Evolutionary conservation across 2,888 invertebrate genomes (phyloP).

Genomic region (Archips xylosteana): DNA sequence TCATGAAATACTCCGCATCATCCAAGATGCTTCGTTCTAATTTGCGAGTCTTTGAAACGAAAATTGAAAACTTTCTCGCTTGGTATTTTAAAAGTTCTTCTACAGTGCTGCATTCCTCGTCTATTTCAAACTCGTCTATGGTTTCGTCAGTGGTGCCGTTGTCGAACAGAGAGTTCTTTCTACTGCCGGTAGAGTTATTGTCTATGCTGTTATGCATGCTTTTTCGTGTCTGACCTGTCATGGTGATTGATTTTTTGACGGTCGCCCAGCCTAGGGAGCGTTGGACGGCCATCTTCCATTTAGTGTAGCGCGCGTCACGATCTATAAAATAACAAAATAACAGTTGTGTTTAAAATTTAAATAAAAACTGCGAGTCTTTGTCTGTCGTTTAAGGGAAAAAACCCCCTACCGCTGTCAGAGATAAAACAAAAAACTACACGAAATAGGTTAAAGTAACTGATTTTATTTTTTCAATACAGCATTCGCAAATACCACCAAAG

Average conservation of each 20-base stretch:
- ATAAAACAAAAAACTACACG: too few species aligned
- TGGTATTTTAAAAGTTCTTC: conserved; percentile 72
- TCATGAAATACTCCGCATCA: conserved; percentile 72
- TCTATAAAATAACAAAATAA: conserved; percentile 79
- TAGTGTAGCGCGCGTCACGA: conserved; percentile 92
- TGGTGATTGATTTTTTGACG: conserved; percentile 89
- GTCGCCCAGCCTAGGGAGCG: conserved; percentile 96
- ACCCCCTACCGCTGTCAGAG: too few species aligned
- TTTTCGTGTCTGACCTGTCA: conserved; percentile 90
- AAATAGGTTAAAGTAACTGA: too few species aligned
- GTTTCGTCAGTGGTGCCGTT: conserved; percentile 50
- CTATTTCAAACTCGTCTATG: conserved; percentile 51
- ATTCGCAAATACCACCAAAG: not conserved
- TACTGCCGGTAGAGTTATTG: conserved; percentile 45
- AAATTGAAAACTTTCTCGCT: conserved; percentile 72
- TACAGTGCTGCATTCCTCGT: conserved; percentile 61
- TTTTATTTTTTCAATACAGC: not conserved
- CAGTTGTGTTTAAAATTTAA: not conserved
- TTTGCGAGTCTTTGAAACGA: conserved; percentile 59
- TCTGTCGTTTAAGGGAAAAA: too few species aligned
- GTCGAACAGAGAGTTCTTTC: conserved; percentile 46
- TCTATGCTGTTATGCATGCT: conserved; percentile 65
- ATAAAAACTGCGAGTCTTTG: too few species aligned
- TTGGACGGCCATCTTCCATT: conserved; percentile 98
- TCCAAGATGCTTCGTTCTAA: conserved; percentile 73